Evolutionary conservation across 2,888 invertebrate species (phyloP).

Genomic region (Gari tellinella): DNA sequence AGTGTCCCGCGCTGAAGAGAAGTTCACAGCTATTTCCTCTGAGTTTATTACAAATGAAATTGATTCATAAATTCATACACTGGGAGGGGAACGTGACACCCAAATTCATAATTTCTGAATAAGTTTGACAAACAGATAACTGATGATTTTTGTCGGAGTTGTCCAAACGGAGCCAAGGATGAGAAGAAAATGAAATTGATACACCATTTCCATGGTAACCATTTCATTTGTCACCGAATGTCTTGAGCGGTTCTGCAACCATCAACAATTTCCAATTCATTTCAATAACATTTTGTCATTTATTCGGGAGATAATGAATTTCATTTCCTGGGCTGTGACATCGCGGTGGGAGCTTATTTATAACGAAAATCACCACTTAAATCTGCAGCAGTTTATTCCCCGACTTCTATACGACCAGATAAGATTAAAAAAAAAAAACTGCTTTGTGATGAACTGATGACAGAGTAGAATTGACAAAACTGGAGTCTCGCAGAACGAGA

Average conservation of each 20-base stretch:
- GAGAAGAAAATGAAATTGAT: slow-evolving; percentile 57
- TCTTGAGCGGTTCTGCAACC: slow-evolving; percentile 54
- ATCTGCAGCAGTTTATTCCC: slow-evolving; percentile 21
- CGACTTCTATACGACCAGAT: no score
- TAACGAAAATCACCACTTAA: slow-evolving; percentile 44
- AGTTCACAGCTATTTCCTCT: slow-evolving; percentile 33
- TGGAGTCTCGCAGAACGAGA: no score
- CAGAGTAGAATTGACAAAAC: no score
- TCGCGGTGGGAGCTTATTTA: slow-evolving; percentile 41
- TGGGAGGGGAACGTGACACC: slow-evolving; percentile 51
- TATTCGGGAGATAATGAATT: slow-evolving; percentile 62
- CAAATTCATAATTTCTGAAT: slow-evolving; percentile 53
- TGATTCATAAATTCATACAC: slow-evolving; percentile 46
- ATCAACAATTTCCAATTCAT: slow-evolving; percentile 62
- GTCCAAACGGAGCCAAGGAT: slow-evolving; percentile 57
- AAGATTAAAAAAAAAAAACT: no score
- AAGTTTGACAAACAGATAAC: slow-evolving; percentile 52
- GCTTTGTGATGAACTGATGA: no score
- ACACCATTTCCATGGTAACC: slow-evolving; percentile 51
- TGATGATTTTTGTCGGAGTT: slow-evolving; percentile 48
- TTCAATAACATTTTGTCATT: slow-evolving; percentile 65
- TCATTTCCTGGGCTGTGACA: slow-evolving; percentile 61
- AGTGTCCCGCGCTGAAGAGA: slow-evolving; percentile 12
- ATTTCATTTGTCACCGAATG: slow-evolving; percentile 63
- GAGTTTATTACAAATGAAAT: slow-evolving; percentile 32